Base-by-base conservation (phyloP, 2,797 vertebrate genomes). In the Pangasius macronema region DNA sequence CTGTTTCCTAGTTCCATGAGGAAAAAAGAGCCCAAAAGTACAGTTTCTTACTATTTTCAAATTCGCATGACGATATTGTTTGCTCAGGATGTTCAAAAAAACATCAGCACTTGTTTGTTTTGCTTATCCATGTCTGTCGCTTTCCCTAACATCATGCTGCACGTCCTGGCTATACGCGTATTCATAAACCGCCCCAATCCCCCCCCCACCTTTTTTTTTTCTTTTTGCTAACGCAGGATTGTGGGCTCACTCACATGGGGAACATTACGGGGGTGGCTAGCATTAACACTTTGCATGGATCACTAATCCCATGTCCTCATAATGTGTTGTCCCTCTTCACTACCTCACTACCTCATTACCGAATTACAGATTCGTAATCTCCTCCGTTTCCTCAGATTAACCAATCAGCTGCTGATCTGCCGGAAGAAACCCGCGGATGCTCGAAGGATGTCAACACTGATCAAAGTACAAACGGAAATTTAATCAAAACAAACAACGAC, bases 11-110 rank as follows among this genome's bases (percentile, higher is more conserved):
- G 91, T 85, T 76, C 89, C 73, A 92, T 88, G 92, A 76, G 36
- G 67, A 72, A 61, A 94, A 94, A 89, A 93, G 91, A 87, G 84
- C 55, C 80, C 86, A 89, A 92, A 96, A 95, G 95, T 96, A 95
- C 93, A 92, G 93, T 95, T 90, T 82, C 85, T 91, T 88, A 88
- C 91, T 93, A 18, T 86, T 91, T 75, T 85, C 42, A 83, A 83
- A 76, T 85, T 20, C 82, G 82, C 90, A 90, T 90, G 89, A 72
- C 49, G 42, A 65, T 59, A 24, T 73, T 85, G 73, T 63, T 55
- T n/a, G 76, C 49, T 4, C 3, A 18, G 46, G 30, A 75, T 73
- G 77, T 33, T 9, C 7, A 77, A 79, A 30, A 63, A 42, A 61
- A n/a, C 11, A n/a, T 27, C 2, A 20, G 7, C 30, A 55, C 30